Base-by-base conservation (phyloP, 2,888 invertebrate genomes). In the Cartodere bifasciata region DNA sequence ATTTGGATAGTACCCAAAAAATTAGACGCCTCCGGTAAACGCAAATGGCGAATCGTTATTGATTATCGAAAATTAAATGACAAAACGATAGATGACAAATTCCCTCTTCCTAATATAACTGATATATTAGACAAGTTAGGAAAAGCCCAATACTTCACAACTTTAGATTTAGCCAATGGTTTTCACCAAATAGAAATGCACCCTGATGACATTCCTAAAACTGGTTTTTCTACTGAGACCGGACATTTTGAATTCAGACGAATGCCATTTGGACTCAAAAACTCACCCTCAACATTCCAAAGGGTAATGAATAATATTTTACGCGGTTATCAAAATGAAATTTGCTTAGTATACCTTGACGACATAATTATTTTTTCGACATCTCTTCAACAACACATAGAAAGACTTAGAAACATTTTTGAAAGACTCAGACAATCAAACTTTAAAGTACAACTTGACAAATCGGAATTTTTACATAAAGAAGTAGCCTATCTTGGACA, bases 121-220 rank as follows among this genome's bases (percentile, higher is more conserved):
- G 48, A 50, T 32, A 44, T 45, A 5, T 28, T 48, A 15, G 45
- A 45, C 15, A 46, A 44, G 17, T 17, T 46, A 33, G 45, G 46
- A 11, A 39, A 26, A 37, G 45, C 38, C 17, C 31, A 20, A n/a
- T 47, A 45, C 23, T 47, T 46, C 25, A 31, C 41, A 0, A 46
- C 43, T 2, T 26, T 48, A 4, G 46, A 47, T 31, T 24, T 48
- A 6, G 43, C 37, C 17, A n/a, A n/a, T n/a, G n/a, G n/a, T n/a
- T 52, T 48, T 16, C 45, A 45, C 17, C 53, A 55, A 34, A 44
- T 53, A 5, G 42, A 43, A 28, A 38, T 46, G 36, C 17, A 37
- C 25, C 33, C 34, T 2, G 5, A 39, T 35, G 34, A 32, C 9
- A 41, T 43, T 21, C 16, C 34, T 20, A 49, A 47, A 40, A 51